phyloP scores from a whole-genome alignment of 2,113 vertebrate genomes.

The Apistogramma diplotaenia region DNA sequence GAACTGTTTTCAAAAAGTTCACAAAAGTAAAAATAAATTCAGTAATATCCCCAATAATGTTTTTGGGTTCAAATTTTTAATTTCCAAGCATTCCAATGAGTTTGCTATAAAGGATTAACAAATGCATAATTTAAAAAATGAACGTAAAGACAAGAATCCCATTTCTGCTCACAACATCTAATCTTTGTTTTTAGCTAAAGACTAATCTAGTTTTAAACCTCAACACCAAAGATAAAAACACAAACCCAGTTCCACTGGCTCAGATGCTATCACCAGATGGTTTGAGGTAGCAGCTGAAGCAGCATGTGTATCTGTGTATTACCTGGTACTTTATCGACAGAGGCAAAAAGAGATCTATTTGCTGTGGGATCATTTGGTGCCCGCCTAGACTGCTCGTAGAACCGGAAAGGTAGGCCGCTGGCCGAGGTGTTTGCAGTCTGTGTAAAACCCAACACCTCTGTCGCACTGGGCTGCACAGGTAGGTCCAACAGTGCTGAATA shows the following conservation, averaged over 20 bases:
- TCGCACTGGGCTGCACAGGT: constrained; percentile 66
- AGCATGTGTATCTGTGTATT: not conserved
- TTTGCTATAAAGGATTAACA: rapidly evolving
- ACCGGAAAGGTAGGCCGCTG: constrained; percentile 90
- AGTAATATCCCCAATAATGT: too few species aligned
- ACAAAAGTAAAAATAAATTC: too few species aligned
- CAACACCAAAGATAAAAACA: not conserved
- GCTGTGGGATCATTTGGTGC: constrained; percentile 87
- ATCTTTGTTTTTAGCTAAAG: not conserved
- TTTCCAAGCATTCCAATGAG: not conserved
- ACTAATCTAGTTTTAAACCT: not conserved
- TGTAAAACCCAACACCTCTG: constrained; percentile 88
- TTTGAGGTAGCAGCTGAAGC: not conserved
- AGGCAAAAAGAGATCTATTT: constrained; percentile 87
- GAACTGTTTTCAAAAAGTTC: too few species aligned
- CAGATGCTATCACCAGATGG: not conserved
- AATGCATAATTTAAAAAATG: not conserved
- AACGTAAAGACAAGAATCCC: not conserved
- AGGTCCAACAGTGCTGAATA: constrained; percentile 60
- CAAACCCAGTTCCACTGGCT: not conserved
- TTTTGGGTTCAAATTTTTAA: too few species aligned
- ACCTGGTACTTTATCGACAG: constrained; percentile 99
- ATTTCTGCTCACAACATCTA: not conserved
- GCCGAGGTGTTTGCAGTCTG: constrained; percentile 78
- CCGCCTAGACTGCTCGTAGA: constrained; percentile 92